A percentile compares a stretch with the other conserved stretches of the same genome.
Evolutionary conservation across 2,113 vertebrate genomes (phyloP).

Genomic region (Phylloscopus whistleri): DNA sequence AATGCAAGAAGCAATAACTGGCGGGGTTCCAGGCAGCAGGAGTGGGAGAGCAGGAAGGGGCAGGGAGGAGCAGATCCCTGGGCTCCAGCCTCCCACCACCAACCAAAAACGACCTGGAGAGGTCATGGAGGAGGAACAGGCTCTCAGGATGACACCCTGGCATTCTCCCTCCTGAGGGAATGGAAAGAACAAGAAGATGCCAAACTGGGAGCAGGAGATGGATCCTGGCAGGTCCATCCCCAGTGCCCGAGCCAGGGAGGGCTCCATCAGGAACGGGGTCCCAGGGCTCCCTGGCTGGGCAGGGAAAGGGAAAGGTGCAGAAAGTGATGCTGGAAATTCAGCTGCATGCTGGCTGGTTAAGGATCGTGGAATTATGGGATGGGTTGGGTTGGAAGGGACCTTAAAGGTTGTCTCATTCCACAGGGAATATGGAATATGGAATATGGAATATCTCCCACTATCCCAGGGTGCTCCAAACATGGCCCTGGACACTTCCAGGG

Average conservation of each 20-base stretch:
- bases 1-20: not conserved
- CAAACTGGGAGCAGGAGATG: not conserved
- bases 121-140: not conserved
- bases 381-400: not conserved
- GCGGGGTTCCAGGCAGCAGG: fast-evolving
- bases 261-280: not conserved
- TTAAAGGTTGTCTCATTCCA: not conserved
- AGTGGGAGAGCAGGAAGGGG: not conserved
- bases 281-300: not conserved
- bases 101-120: not conserved
- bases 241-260: not conserved
- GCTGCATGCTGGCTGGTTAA: not conserved
- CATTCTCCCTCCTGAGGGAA: not conserved
- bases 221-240: not conserved
- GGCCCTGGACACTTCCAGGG: not conserved
- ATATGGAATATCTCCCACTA: not conserved
- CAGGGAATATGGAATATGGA: too few relatives aligned
- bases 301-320: not conserved
- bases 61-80: not conserved
- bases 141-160: not conserved
- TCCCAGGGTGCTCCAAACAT: not conserved
- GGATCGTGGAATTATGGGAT: too few relatives aligned
- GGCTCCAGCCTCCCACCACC: not conserved
- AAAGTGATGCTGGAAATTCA: not conserved
- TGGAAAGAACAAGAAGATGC: not conserved